Evolutionary conservation across 2,888 invertebrate genomes (phyloP), one percentile per base, ranked within the genome.

Genomic region (Cephus pulcher): DNA sequence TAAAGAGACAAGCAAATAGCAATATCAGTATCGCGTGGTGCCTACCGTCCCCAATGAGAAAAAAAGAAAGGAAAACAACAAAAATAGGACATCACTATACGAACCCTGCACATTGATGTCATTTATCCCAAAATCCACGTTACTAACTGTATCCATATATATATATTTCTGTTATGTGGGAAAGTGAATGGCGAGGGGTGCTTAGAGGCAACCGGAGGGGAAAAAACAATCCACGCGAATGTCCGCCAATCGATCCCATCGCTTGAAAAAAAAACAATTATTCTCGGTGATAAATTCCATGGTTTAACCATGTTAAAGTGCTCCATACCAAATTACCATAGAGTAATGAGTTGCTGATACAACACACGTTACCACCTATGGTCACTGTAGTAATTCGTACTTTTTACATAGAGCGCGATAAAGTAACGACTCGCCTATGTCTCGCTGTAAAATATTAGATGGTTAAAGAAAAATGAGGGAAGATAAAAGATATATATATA

Each of bases 41-140:
- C 71, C 71, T 71, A 71, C 71, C 71, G 71, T 71, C 71, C 71
- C 71, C 12, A 32, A 33, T 34, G 71, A 71, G 12, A 71, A 12
- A 23, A 71, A 30, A 71, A 56, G 23, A 30, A 32, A 9, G 9
- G 1, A 37, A 37, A 12, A 37, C 37, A 56, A 56, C 33, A 23
- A 56, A 23, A 40, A 23, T 23, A 15, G 23, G 56, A 56, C 56
- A 56, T 56, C 56, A 56, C 56, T 56, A 56, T 9, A 23, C 56
- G 56, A 56, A 23, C 23, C 56, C 56, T 56, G 56, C 56, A 56
- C 56, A 9, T 56, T 9, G 56, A 56, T 56, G 56, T 56, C 56
- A 23, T 56, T 56, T 56, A 23, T 56, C 56, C 23, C 56, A 56
- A 56, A 56, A 56, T 56, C 56, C 56, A 56, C 56, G 56, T 56